These are phyloP conservation scores for Melieria picta DNA, from an alignment of 2,888 invertebrate genomes.

Conservation along the genomic window DNA sequence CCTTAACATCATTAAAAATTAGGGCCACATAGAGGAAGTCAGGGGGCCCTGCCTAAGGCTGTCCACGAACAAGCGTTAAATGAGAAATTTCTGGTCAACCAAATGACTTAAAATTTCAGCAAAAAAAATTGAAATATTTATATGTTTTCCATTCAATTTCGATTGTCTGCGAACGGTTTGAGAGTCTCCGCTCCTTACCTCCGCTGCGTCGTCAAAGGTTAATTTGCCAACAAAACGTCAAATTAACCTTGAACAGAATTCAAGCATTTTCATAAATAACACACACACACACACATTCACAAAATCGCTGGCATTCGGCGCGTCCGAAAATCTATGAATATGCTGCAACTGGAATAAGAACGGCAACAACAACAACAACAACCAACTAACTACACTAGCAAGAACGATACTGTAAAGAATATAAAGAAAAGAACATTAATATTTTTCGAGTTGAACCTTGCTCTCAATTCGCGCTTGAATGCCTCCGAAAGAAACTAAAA, in stretches of 20 bases:
- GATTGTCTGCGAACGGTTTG: no score
- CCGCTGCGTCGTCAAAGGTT: constrained; percentile 21
- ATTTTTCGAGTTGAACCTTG: constrained; percentile 47
- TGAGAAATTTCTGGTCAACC: no score
- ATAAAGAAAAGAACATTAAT: constrained; percentile 41
- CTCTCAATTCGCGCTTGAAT: constrained; percentile 52
- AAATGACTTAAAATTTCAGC: no score
- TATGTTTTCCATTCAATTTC: no score
- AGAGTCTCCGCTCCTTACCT: no score
- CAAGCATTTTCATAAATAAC: constrained; percentile 31
- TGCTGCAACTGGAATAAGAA: background rate
- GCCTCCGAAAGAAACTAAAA: constrained; percentile 36
- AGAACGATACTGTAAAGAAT: constrained; percentile 4
- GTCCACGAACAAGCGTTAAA: no score
- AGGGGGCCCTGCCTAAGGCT: no score
- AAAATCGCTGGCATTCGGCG: no score
- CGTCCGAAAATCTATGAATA: no score
- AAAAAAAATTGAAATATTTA: no score
- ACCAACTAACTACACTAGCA: background rate
- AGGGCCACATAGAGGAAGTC: no score
- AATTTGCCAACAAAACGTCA: constrained; percentile 34
- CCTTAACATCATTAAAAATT: no score
- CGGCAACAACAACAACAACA: constrained; percentile 34
- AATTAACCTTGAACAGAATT: constrained; percentile 42
- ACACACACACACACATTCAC: background rate